phyloP scores from a whole-genome alignment of 2,797 vertebrate species.

The Danionella dracula region DNA sequence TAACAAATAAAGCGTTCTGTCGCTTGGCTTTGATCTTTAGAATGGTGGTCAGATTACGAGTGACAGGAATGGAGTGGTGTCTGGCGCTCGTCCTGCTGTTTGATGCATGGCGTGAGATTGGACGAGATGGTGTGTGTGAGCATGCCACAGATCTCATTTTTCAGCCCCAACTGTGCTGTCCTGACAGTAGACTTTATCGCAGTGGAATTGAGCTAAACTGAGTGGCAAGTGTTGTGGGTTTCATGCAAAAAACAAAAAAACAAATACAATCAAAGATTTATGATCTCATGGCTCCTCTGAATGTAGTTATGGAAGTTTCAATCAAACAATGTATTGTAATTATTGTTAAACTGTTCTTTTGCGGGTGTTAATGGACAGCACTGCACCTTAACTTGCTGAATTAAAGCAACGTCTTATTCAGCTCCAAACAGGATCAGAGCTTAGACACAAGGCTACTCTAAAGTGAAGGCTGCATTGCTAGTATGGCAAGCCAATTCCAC shows the following conservation, averaged over 20 bases:
- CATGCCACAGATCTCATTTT: constrained; percentile 15
- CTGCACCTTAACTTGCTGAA: too few relatives aligned
- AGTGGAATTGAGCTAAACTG: not conserved
- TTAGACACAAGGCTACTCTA: too few relatives aligned
- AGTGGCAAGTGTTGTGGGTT: not conserved
- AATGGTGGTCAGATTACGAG: constrained; percentile 58
- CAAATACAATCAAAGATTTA: too few relatives aligned
- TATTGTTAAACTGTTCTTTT: too few relatives aligned
- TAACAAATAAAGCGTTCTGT: constrained; percentile 62
- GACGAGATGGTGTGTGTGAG: constrained; percentile 14
- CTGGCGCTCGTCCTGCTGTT: constrained; percentile 30
- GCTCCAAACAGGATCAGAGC: too few relatives aligned
- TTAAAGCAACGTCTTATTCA: too few relatives aligned
- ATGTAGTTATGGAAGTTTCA: too few relatives aligned
- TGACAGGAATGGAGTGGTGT: constrained; percentile 53
- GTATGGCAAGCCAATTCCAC: too few relatives aligned
- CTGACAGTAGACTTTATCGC: constrained; percentile 9
- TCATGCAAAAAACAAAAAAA: not conserved
- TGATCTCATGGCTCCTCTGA: too few relatives aligned
- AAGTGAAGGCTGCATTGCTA: too few relatives aligned
- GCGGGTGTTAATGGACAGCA: too few relatives aligned
- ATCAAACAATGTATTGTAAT: too few relatives aligned
- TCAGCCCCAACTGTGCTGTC: not conserved
- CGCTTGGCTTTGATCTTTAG: constrained; percentile 53
- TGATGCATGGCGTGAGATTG: constrained; percentile 33